Conservation (phyloP, 2,888 invertebrate genomes). For the Beris chalybata region DNA sequence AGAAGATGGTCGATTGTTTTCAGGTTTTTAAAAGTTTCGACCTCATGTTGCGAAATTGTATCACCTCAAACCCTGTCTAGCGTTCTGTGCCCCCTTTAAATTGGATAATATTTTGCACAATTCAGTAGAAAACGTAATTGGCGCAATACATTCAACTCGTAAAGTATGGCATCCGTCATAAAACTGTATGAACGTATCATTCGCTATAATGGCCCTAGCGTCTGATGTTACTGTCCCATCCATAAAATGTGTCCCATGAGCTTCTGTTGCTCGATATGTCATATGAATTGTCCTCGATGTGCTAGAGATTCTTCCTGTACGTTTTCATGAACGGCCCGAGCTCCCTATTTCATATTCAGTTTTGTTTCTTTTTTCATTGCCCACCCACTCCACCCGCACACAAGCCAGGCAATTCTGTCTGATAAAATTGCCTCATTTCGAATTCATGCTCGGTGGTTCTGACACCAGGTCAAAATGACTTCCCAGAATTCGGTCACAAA, state of each 20-base stretch:
- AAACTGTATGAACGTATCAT: constrained; percentile 14
- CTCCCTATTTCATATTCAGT: constrained; percentile 10
- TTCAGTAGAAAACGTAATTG: constrained; percentile 25
- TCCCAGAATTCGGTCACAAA: neutral
- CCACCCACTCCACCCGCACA: neutral
- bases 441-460: constrained; percentile 21
- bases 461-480: constrained; percentile 20
- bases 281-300: too few relatives aligned
- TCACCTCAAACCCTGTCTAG: too few relatives aligned
- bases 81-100: too few relatives aligned
- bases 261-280: neutral
- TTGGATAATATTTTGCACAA: constrained; percentile 21
- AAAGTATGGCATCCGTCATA: constrained; percentile 30
- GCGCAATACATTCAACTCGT: constrained; percentile 21
- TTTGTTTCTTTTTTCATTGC: neutral
- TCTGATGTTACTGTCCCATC: neutral
- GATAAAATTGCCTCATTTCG: constrained; percentile 15
- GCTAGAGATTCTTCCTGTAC: constrained; percentile 1
- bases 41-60: too few relatives aligned
- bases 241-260: neutral
- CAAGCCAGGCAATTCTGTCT: neutral
- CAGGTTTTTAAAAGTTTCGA: too few relatives aligned
- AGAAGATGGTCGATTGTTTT: too few relatives aligned
- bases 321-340: neutral
- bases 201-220: neutral